Evolutionary conservation across 2,888 invertebrate species (phyloP).

Genomic region (Catocala nupta): DNA sequence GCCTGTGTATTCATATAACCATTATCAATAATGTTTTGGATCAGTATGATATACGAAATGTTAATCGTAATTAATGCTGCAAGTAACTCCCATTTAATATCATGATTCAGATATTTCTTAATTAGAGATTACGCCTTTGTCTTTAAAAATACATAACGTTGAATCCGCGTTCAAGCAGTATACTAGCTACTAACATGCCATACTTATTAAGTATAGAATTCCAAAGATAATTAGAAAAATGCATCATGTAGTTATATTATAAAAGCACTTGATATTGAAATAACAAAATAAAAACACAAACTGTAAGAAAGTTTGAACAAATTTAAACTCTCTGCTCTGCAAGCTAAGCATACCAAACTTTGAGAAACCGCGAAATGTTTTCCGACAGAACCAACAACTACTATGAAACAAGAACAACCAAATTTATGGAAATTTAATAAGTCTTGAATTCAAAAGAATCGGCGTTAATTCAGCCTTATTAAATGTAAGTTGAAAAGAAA

Average conservation of each 20-base stretch:
- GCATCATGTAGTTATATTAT: too few species aligned
- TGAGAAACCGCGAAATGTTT: constrained; percentile 15
- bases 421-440: constrained; percentile 17
- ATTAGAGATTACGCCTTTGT: too few species aligned
- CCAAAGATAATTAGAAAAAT: too few species aligned
- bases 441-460: constrained; percentile 24
- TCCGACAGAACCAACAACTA: constrained; percentile 9
- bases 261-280: neutral
- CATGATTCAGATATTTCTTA: too few species aligned
- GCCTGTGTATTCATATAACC: neutral
- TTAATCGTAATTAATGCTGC: too few species aligned
- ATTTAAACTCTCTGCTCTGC: neutral
- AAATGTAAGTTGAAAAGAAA: constrained; percentile 48
- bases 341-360: constrained; percentile 15
- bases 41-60: too few species aligned
- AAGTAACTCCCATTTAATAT: too few species aligned
- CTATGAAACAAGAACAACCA: constrained; percentile 5
- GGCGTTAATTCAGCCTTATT: constrained; percentile 43
- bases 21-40: too few species aligned
- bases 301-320: constrained; percentile 6
- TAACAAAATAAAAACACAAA: neutral
- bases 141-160: too few species aligned
- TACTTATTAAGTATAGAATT: too few species aligned
- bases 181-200: too few species aligned
- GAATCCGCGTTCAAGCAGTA: too few species aligned